phyloP scores from a whole-genome alignment of 2,797 vertebrate genomes.

The Kryptolebias ocellatus region DNA sequence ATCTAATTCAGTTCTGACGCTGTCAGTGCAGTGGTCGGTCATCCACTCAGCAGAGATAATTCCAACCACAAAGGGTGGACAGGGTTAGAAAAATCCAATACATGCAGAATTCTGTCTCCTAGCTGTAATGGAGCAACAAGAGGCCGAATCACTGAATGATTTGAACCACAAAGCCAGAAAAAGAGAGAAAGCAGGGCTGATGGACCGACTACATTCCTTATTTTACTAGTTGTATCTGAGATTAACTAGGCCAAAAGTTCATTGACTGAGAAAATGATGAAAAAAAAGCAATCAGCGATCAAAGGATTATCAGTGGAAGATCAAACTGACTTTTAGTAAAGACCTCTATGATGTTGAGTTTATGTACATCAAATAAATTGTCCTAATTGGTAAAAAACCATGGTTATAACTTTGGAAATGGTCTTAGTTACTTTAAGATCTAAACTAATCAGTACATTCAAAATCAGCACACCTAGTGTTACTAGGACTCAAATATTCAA shows the following conservation, averaged over 20 bases:
- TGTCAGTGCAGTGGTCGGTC: conserved; percentile 48
- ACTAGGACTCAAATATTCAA: too few relatives aligned
- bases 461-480: too few relatives aligned
- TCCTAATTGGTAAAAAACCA: neutral
- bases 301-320: conserved; percentile 23
- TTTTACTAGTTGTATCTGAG: conserved; percentile 33
- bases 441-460: too few relatives aligned
- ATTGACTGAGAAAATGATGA: conserved; percentile 17
- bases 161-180: conserved; percentile 26
- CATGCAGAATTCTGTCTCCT: conserved; percentile 49
- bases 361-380: neutral
- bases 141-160: conserved; percentile 46
- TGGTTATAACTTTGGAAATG: neutral
- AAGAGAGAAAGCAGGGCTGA: conserved; percentile 3
- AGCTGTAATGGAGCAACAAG: conserved; percentile 64
- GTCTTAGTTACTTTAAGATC: too few relatives aligned
- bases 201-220: conserved; percentile 49
- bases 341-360: neutral
- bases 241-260: conserved; percentile 42
- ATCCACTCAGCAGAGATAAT: conserved; percentile 60
- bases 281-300: conserved; percentile 27
- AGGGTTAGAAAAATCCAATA: conserved; percentile 44
- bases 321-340: neutral
- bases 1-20: conserved; percentile 65
- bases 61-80: conserved; percentile 27